Conservation (phyloP, 2,113 vertebrate species). For the Entomyzon cyanotis region DNA sequence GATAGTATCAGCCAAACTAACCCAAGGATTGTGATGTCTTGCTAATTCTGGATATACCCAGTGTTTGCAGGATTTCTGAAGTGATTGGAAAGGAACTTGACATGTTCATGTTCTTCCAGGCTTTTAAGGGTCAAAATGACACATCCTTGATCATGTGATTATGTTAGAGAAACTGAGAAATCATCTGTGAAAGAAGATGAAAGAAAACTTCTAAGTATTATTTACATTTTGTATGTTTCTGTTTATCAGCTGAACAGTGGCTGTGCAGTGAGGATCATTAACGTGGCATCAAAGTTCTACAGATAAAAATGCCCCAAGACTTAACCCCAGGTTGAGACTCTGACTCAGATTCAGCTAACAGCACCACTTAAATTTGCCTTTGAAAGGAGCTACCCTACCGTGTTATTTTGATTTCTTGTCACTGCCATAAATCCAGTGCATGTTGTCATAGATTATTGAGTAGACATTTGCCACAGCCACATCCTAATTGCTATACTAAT, state of each 20-base stretch:
- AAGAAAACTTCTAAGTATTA: neutral
- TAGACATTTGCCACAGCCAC: neutral
- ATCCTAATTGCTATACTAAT: conserved; percentile 15
- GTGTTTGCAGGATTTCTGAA: neutral
- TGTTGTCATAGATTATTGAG: neutral
- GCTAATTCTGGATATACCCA: neutral
- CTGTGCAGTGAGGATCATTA: neutral
- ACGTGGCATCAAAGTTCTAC: neutral
- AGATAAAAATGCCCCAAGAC: neutral
- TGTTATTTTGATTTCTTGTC: conserved; percentile 26
- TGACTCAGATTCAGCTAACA: conserved; percentile 20
- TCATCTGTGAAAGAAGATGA: neutral
- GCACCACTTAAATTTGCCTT: conserved; percentile 30
- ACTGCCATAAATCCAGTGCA: conserved; percentile 1
- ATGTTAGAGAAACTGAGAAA: neutral
- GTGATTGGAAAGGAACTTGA: neutral
- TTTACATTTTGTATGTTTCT: neutral
- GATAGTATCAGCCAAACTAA: neutral
- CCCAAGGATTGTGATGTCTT: neutral
- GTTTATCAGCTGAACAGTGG: neutral
- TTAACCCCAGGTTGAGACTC: neutral
- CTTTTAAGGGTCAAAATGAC: conserved; percentile 24
- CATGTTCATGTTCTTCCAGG: neutral
- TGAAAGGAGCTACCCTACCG: conserved; percentile 22
- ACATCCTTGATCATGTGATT: neutral